Evolutionary conservation across 2,113 vertebrate genomes (phyloP).

Genomic region (Neogale vison): DNA sequence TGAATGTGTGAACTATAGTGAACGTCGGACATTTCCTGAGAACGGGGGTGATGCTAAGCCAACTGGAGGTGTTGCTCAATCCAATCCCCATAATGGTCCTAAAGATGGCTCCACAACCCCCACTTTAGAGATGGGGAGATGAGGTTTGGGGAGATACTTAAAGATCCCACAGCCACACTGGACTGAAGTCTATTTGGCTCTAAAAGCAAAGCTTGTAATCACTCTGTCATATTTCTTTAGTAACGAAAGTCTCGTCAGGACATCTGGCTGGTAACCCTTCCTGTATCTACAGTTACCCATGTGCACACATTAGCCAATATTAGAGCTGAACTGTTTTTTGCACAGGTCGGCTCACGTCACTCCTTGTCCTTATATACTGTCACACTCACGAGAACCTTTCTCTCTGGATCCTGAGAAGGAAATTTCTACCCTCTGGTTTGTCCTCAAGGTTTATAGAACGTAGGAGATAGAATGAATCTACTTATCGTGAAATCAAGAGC

Average conservation of each 20-base stretch:
- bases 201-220: neutral
- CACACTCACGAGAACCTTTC: neutral
- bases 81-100: no score
- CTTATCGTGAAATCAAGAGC: slow-evolving; percentile 33
- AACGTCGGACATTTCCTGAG: rapidly evolving
- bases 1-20: neutral
- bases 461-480: neutral
- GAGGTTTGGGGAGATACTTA: neutral
- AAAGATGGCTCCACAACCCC: rapidly evolving
- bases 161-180: no score
- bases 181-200: neutral
- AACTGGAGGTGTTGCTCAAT: rapidly evolving
- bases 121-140: neutral
- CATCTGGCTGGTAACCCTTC: neutral
- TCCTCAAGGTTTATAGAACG: neutral
- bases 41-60: neutral
- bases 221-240: rapidly evolving
- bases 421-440: neutral
- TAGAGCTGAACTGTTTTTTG: neutral
- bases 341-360: rapidly evolving
- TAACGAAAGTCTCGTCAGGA: no score
- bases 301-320: neutral
- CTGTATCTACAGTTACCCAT: rapidly evolving
- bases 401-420: neutral
- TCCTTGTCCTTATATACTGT: rapidly evolving